These are phyloP conservation scores for Saturnia pavonia DNA, from an alignment of 2,888 invertebrate species.

Conservation along the genomic window DNA sequence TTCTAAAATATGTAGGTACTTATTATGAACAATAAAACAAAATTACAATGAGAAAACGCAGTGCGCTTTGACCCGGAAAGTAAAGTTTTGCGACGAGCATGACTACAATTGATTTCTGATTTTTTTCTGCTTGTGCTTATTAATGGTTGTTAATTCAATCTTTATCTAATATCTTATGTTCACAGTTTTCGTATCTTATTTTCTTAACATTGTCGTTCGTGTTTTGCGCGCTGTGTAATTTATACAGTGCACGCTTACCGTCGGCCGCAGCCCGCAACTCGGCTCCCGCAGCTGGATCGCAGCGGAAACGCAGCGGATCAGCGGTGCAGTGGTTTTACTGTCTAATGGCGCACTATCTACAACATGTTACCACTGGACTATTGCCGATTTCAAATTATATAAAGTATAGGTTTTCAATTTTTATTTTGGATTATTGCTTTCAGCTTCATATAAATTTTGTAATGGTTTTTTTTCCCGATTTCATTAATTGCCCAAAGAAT, in stretches of 20 bases:
- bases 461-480: not conserved
- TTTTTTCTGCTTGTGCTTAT: no score
- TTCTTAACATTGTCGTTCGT: slow-evolving; percentile 27
- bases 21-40: no score
- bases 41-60: no score
- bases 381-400: not conserved
- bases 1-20: no score
- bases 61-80: no score
- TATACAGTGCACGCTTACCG: slow-evolving; percentile 29
- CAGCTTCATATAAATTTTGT: not conserved
- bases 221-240: slow-evolving; percentile 28
- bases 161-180: slow-evolving; percentile 17
- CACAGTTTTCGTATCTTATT: slow-evolving; percentile 23
- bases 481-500: no score
- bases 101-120: no score
- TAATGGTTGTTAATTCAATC: not conserved
- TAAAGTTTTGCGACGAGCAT: no score
- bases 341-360: slow-evolving; percentile 19
- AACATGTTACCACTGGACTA: slow-evolving; percentile 13
- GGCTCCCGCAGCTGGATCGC: not conserved
- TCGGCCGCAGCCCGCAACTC: slow-evolving; percentile 3
- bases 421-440: not conserved
- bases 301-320: slow-evolving; percentile 11
- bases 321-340: slow-evolving; percentile 5
- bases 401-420: not conserved